These are phyloP conservation scores for Spodoptera frugiperda DNA, from an alignment of 1,140 invertebrate species.

Conservation along the genomic window DNA sequence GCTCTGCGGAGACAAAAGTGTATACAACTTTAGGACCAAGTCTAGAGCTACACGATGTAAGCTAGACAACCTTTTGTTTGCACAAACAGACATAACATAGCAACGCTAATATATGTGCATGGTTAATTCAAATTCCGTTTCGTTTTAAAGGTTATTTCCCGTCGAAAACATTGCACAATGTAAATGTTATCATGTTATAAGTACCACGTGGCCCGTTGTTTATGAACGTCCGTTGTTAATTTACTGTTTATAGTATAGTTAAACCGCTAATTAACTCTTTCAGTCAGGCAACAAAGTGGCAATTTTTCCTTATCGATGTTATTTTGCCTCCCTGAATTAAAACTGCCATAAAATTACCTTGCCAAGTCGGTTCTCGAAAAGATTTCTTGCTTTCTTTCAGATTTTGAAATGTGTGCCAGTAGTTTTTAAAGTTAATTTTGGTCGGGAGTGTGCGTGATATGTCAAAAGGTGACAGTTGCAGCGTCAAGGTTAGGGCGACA, in stretches of 20 bases:
- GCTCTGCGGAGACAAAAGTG: conserved; percentile 7
- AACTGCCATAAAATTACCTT: too few species aligned
- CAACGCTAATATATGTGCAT: conserved; percentile 3
- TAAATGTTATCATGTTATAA: conserved; percentile 5
- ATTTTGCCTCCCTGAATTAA: too few species aligned
- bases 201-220: conserved; percentile 2
- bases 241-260: conserved; percentile 4
- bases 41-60: conserved; percentile 1
- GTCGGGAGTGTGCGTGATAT: conserved; percentile 10
- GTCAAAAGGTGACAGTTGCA: conserved; percentile 42
- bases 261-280: conserved; percentile 4
- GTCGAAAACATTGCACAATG: conserved; percentile 14
- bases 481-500: conserved; percentile 39
- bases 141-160: conserved; percentile 14
- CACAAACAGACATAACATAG: neutral
- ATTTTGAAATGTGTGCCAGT: conserved; percentile 14
- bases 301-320: conserved; percentile 10
- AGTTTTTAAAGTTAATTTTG: conserved; percentile 13
- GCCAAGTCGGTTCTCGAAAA: neutral
- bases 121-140: neutral
- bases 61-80: conserved; percentile 9
- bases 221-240: conserved; percentile 8
- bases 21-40: neutral
- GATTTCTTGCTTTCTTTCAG: neutral
- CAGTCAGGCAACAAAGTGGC: neutral